These are phyloP conservation scores for Glareola pratincola DNA, from an alignment of 2,113 vertebrate genomes.

Conservation along the genomic window DNA sequence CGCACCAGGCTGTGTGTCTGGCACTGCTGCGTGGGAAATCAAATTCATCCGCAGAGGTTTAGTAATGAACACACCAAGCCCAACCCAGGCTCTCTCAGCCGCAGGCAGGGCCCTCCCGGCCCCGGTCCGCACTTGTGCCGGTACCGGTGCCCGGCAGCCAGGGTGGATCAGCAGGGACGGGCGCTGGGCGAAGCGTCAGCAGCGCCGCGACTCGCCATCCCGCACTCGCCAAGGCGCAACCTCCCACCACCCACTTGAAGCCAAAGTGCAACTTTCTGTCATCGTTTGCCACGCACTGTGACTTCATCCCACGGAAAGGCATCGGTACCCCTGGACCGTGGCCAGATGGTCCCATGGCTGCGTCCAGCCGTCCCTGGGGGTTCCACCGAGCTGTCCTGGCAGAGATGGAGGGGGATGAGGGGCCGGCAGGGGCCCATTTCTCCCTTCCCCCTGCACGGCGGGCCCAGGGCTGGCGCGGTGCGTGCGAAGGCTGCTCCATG, in stretches of 20 bases:
- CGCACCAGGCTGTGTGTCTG: rapidly evolving
- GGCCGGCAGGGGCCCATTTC: neutral
- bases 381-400: rapidly evolving
- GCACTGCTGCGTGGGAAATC: rapidly evolving
- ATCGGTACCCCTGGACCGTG: rapidly evolving
- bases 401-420: rapidly evolving
- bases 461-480: neutral
- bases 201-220: rapidly evolving
- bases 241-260: rapidly evolving
- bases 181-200: neutral
- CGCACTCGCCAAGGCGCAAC: rapidly evolving
- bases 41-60: rapidly evolving
- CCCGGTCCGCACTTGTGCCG: rapidly evolving
- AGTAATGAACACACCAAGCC: rapidly evolving
- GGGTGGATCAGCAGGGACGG: neutral
- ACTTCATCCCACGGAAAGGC: neutral
- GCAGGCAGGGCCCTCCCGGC: neutral
- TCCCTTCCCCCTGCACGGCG: neutral
- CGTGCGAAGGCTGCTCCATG: neutral
- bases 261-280: neutral
- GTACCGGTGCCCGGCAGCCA: neutral
- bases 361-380: rapidly evolving
- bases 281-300: rapidly evolving
- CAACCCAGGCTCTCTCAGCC: neutral
- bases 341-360: rapidly evolving